Evolutionary conservation across 2,888 invertebrate species (phyloP).

Genomic region (Andrena marginata): DNA sequence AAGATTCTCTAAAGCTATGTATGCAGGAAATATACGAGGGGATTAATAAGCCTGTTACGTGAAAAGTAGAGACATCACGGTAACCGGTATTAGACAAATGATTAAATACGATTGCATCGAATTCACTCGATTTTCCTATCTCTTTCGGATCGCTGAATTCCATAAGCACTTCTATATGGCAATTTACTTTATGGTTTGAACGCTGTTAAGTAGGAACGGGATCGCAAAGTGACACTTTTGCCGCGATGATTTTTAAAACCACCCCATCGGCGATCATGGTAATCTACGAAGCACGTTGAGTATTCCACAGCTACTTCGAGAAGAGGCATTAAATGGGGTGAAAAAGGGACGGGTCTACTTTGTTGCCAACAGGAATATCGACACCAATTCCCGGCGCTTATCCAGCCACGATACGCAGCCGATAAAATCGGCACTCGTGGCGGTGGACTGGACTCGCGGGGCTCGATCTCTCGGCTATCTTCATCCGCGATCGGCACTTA

Average conservation of each 20-base stretch:
- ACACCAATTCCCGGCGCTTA: slow-evolving; percentile 56
- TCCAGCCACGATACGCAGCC: slow-evolving; percentile 60
- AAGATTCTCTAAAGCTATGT: slow-evolving; percentile 26
- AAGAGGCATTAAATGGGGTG: not conserved
- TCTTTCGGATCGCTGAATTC: too few species aligned
- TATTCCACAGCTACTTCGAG: not conserved
- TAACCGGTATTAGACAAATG: too few species aligned
- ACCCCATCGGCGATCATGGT: too few species aligned
- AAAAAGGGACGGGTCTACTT: slow-evolving; percentile 31
- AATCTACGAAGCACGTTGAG: not conserved
- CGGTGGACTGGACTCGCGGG: slow-evolving; percentile 41
- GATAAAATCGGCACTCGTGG: slow-evolving; percentile 71
- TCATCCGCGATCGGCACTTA: slow-evolving; percentile 67
- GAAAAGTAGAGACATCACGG: not conserved
- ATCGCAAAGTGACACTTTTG: too few species aligned
- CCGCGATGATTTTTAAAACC: too few species aligned
- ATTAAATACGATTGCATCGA: too few species aligned
- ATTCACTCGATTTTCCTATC: too few species aligned
- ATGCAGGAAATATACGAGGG: slow-evolving; percentile 16
- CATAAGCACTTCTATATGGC: too few species aligned
- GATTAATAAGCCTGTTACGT: slow-evolving; percentile 21
- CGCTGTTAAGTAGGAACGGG: too few species aligned
- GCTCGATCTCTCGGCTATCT: slow-evolving; percentile 64
- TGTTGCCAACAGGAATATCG: slow-evolving; percentile 51
- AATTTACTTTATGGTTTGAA: too few species aligned